Base-by-base conservation (phyloP, 2,113 vertebrate genomes). In the Siniperca chuatsi region DNA sequence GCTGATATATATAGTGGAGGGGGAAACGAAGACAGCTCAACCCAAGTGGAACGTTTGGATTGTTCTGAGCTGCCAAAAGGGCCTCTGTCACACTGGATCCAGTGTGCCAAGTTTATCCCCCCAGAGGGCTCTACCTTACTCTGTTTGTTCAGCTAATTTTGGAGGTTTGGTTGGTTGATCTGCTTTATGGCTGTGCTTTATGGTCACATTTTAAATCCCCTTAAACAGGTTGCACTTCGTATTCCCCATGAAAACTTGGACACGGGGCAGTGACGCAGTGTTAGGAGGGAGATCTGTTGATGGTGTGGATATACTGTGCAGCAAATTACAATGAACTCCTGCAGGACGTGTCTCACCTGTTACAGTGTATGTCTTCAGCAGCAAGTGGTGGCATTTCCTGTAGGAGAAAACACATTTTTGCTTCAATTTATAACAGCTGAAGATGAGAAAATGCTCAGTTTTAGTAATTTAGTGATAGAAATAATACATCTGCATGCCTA, bases 121-220 rank as follows among this genome's bases (percentile, higher is more conserved):
- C 86, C 75, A 60, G 87, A 89, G 92, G 83, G 85, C 83, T 88
- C 85, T 89, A 91, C 90, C 86, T 93, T 83, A 87, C 87, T 86
- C 75, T 91, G 92, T 93, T 92, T 92, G 87, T 81, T 86, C 92
- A 93, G 92, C 91, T 94, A 90, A 94, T 91, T 93, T 94, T 88
- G 86, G 85, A 89, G 85, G 69, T 84, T 91, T 74, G 82, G 46
- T 89, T 82, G 78, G 79, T 81, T 92, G 83, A 89, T 94, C 87
- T 88, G 82, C 90, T 93, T 89, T 87, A 86, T 87, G 82, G 81
- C 77, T 69, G 58, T 75, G 66, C 72, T 86, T 92, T 89, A 88
- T 57, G 78, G 82, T 82, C 85, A 79, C 80, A 82, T 87, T 87
- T 86, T 79, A 86, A 92, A 87, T 85, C 76, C 89, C 77, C 57